Percentiles rank a stretch among this genome's conserved stretches.
Conservation (phyloP, 2,888 invertebrate species). For the Apamea monoglypha region DNA sequence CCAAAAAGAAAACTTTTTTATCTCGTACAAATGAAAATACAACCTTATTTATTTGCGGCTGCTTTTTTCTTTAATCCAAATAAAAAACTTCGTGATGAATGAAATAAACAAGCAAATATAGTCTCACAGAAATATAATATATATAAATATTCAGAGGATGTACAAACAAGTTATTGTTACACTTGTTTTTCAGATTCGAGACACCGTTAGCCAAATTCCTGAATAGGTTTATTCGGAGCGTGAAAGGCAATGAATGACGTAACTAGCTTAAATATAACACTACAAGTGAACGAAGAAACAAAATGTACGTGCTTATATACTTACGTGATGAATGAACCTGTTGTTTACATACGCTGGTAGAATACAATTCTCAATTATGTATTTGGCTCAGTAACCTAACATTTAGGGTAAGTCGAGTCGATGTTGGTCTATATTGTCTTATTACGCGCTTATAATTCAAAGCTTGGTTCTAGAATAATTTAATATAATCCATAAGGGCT, state of each 20-base stretch:
- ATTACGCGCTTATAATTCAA: constrained; percentile 30
- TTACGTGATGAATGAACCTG: constrained; percentile 55
- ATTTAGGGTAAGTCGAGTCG: constrained; percentile 26
- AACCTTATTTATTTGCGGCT: background rate
- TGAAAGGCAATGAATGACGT: constrained; percentile 58
- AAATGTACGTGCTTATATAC: constrained; percentile 32
- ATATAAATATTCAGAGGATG: constrained; percentile 27
- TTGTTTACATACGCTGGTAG: constrained; percentile 47
- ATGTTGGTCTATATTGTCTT: constrained; percentile 17
- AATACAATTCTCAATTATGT: constrained; percentile 40
- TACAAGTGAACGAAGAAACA: constrained; percentile 35
- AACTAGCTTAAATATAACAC: constrained; percentile 35
- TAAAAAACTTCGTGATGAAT: constrained; percentile 23
- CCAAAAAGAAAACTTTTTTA: constrained; percentile 8
- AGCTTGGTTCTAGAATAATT: constrained; percentile 25
- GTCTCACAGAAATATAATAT: background rate
- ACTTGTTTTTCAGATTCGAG: constrained; percentile 45
- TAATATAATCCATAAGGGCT: constrained; percentile 33
- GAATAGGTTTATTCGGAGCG: constrained; percentile 54
- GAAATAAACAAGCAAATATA: constrained; percentile 32
- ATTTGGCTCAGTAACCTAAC: constrained; percentile 35
- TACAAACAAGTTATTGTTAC: constrained; percentile 47
- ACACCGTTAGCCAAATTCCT: constrained; percentile 46
- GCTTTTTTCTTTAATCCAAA: constrained; percentile 14
- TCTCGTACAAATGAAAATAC: constrained; percentile 9